Evolutionary conservation across 2,888 invertebrate genomes (phyloP), one percentile per base, ranked within the genome.

Genomic region (Monoplex corrugatus): DNA sequence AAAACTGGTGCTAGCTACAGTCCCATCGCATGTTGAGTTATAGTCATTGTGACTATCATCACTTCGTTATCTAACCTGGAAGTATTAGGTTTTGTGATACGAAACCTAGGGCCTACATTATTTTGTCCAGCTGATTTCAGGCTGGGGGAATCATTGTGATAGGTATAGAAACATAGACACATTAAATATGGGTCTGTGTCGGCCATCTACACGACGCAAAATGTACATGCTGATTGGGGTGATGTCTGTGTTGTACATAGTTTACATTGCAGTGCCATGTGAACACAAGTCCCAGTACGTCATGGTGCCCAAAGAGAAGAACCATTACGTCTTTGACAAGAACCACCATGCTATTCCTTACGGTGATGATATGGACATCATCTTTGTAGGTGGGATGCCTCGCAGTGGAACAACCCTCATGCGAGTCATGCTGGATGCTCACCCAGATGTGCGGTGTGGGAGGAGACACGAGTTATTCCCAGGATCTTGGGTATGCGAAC

Each of bases 371-470:
- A 98, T 98, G 98, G 98, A 99, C 93, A 97, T 99, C 93, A 94
- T 95, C 45, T 94, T 95, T 87, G 93, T 99, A 96, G 99, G 99
- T 90, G 99, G 99, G 92, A 98, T 99, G 95, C 99, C 99, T 88
- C 97, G 99, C 93, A 99, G 99, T 85, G 99, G 99, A 88, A 99
- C 99, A 84, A 99, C 99, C 91, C 97, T 99, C 93, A 98, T 99
- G 98, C 97, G 99, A 94, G 99, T 99, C 92, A 98, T 99, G 98
- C 97, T 99, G 94, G 99, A 99, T 96, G 99, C 99, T 91, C 99
- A 99, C 97, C 98, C 98, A 40, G 98, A 98, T 95, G 98, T 99
- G 95, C 97, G 99, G n/a, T 99, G 99, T 96, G 99, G 38, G 99
- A 99, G 96, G 99, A 99, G 97, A 96, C 96, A 0, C 98, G 99